These are phyloP conservation scores for Coelopa pilipes DNA, from an alignment of 2,888 invertebrate species.

Conservation along the genomic window DNA sequence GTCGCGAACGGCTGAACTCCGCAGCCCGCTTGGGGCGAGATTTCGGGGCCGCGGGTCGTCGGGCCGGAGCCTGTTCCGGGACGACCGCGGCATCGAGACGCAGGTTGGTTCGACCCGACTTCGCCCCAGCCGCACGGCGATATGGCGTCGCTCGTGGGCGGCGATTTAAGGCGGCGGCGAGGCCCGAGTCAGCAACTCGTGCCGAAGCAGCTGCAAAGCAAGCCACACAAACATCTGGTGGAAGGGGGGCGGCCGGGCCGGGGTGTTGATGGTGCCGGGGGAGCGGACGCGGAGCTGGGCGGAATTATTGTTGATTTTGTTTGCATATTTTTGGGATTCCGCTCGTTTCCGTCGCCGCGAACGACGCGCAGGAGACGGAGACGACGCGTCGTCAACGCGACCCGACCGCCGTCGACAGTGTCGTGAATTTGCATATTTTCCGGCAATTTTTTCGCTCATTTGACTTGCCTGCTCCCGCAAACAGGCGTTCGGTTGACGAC, in stretches of 20 bases:
- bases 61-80: no score
- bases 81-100: no score
- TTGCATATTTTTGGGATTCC: conserved; percentile 16
- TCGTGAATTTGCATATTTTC: conserved; percentile 33
- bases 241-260: not conserved
- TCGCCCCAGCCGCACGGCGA: not conserved
- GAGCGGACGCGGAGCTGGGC: not conserved
- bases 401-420: no score
- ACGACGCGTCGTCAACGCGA: no score
- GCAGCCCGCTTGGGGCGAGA: no score
- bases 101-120: no score
- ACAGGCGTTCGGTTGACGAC: no score
- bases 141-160: conserved; percentile 28
- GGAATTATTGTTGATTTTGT: conserved; percentile 17
- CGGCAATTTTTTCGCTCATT: conserved; percentile 29
- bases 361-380: no score
- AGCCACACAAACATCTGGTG: not conserved
- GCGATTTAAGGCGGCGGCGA: conserved; percentile 25
- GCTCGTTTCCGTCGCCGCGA: no score
- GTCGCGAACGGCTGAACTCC: no score
- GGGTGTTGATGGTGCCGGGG: no score
- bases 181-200: not conserved
- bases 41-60: no score
- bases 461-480: conserved; percentile 1
- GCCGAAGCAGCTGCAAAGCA: not conserved